Base-by-base conservation (phyloP, 2,113 vertebrate genomes). In the Podarcis raffonei region DNA sequence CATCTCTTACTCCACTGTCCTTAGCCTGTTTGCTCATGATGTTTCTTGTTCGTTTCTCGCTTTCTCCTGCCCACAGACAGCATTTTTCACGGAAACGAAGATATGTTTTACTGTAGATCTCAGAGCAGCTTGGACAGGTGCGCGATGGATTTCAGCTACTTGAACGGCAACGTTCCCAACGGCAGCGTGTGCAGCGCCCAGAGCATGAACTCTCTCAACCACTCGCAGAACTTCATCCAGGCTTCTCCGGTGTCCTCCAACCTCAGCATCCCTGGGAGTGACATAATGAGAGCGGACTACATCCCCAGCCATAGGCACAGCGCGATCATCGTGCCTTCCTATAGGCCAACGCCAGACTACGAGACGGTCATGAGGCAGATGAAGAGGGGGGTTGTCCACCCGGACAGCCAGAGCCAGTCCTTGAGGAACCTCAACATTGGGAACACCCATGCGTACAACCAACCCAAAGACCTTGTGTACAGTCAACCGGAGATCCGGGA, bases 401-500 rank as follows among this genome's bases (percentile, higher is more conserved):
- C 96, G 0, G 98, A 99, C 81, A 97, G 97, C 92, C 98, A 99
- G 91, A 99, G 98, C 95, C 99, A 99, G 81, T 99, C 99, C 3
- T 93, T 99, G 94, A 97, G 98, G 42, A 99, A 98, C 94, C 98
- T 99, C 82, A 99, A 98, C 90, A 98, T 99, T 90, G 98, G 98
- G 87, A 98, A 98, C 81, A 97, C 99, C 0, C 98, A 98, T 1
- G 98, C 98, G 75, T 99, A 99, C 92, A 97, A 97, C 48, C 98
- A 98, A 91, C 98, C 98, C 0, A 98, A 98, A 95, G 97, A 97
- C 20, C 95, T 99, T 91, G 98, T 99, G 81, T 99, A 99, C 90
- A 99, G 99, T 94, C 99, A 99, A 87, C 98, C 99, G 0, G 99
- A 99, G 95, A 99, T 99, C 93, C 96, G 97, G 72, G 98, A 99